Base-by-base conservation (phyloP, 2,797 vertebrate genomes). In the Siniperca scherzeri region DNA sequence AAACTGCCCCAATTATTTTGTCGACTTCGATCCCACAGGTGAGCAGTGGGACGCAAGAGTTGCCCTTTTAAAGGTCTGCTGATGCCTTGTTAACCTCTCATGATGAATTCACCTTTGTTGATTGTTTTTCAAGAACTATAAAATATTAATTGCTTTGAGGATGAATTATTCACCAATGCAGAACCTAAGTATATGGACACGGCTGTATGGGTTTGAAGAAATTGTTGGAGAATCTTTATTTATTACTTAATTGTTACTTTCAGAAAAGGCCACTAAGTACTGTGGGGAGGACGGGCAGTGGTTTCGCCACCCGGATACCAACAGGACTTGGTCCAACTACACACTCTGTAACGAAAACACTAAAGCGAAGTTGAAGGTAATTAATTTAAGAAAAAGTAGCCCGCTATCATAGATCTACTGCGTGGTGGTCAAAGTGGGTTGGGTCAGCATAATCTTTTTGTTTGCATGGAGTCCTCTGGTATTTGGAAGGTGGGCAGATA, bases 241-340 rank as follows among this genome's bases (percentile, higher is more conserved):
- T 60, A 74, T 55, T 30, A 30, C n/a, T 64, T 30, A 27, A 70
- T 75, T 71, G 42, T 85, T 70, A 14, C 22, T 83, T 88, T 74
- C 92, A 99, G 99, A 99, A 94, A 97, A 92, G 81, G 98, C 96
- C 71, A 97, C 96, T 16, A 99, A 99, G 89, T 97, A 96, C 65
- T 99, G 99, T 73, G 97, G 97, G 81, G 97, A 97, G 78, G 95
- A 95, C 0, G 98, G 98, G 25, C 96, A 96, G 80, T 99, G 98
- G 99, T 99, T 98, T 87, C 96, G 96, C 25, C 98, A 99, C 88
- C 98, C 98, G 1, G 97, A 98, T 78, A 98, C 95, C 87, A 99
- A 99, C 88, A 94, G 97, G 70, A 99, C 97, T 1, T 99, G 98
- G 98, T 98, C 99, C 89, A 98, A 99, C 95, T 99, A 99, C 64